Evolutionary conservation across 2,113 vertebrate species (phyloP), one percentile per base, ranked within the genome.

Genomic region (Antechinus flavipes): DNA sequence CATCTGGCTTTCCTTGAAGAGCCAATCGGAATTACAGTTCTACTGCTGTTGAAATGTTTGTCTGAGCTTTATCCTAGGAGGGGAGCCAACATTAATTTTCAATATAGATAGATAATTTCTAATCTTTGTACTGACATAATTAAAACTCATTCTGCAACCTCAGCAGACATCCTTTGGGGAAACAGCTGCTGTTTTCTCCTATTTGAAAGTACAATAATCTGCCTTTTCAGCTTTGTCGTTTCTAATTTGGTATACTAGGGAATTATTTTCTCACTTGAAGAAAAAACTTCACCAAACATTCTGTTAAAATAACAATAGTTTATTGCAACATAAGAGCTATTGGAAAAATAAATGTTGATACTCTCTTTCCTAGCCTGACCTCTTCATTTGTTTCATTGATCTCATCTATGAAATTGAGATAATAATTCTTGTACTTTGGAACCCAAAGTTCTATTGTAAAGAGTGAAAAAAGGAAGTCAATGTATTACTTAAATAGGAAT

Each of bases 41-140:
- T 54, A 55, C 2, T 24, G 42, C 91, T 90, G 93, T 0, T 8
- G 0, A 30, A 53, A 1, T 35, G 22, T 30, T 12, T 2, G 61
- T 93, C 42, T 0, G 0, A 90, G 94, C 90, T 91, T 95, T 11
- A 0, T n/a, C 61, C 8, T 0, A 7, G 8, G 23, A 26, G 24
- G 54, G 0, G 0, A 14, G 11, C 2, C 0, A 89, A 50, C 0
- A 0, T 50, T 94, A 90, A 8, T 55, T 95, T 76, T 55, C 42
- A 0, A 50, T 47, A 0, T 52, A 42, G 12, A 22, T 93, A 50
- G 91, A 47, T 91, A n/a, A 84, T 91, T 91, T 30, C 19, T 19
- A 47, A 47, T 94, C 93, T 89, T 76, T 55, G 90, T 84, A 25
- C 23, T 95, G 6, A 61, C 93, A 1, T 91, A 94, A 52, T 68